These are phyloP conservation scores for Hypothenemus hampei DNA, from an alignment of 1,140 invertebrate species.

Conservation along the genomic window DNA sequence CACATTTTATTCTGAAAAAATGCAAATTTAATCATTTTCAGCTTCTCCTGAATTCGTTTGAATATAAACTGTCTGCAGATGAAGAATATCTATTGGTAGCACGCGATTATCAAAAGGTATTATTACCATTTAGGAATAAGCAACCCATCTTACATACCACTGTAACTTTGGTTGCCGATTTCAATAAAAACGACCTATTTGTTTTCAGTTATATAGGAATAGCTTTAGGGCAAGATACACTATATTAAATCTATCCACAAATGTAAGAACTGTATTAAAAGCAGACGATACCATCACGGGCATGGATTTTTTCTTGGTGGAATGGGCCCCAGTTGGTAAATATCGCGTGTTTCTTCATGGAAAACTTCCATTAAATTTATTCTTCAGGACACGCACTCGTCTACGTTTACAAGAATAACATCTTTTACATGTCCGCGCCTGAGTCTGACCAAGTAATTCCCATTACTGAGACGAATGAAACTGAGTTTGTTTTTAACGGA, in stretches of 20 bases:
- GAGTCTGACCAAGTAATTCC: conserved; percentile 1
- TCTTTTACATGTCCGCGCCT: conserved; percentile 48
- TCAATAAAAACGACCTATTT: no score
- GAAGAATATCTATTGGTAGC: conserved; percentile 49
- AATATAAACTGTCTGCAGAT: conserved; percentile 49
- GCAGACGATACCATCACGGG: conserved; percentile 47
- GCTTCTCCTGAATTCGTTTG: conserved; percentile 37
- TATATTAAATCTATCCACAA: conserved; percentile 51
- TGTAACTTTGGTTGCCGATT: no score
- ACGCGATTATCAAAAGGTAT: conserved; percentile 51
- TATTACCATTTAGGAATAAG: background rate
- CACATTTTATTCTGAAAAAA: background rate
- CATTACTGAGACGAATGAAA: conserved; percentile 51
- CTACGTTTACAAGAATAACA: conserved; percentile 76
- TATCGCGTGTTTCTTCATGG: background rate
- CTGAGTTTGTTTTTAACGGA: conserved; percentile 63
- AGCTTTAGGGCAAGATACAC: conserved; percentile 54
- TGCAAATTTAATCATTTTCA: conserved; percentile 30
- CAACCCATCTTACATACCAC: no score
- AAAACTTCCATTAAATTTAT: background rate
- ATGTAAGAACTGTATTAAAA: conserved; percentile 39
- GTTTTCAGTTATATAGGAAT: conserved; percentile 55
- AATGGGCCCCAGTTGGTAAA: conserved; percentile 63
- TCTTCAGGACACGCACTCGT: conserved; percentile 57
- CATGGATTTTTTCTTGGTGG: conserved; percentile 50